A percentile compares a stretch with the other conserved stretches of the same genome.
Conservation (phyloP, 2,888 invertebrate genomes). For the Sminthurides aquaticus region DNA sequence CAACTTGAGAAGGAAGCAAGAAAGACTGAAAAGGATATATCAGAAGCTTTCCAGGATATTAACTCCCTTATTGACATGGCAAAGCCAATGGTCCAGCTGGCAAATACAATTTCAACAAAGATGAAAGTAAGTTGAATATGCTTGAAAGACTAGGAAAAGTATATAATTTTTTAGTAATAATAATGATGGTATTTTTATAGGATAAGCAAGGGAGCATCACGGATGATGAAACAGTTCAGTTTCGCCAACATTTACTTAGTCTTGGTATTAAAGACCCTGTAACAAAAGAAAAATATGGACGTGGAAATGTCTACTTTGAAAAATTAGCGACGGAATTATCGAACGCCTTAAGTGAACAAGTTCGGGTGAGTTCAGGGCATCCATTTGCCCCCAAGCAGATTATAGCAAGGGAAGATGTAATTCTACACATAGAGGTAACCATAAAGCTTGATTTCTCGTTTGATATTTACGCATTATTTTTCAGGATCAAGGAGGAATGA, state of each 20-base stretch:
- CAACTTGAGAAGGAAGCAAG: constrained; percentile 82
- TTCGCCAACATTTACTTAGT: constrained; percentile 92
- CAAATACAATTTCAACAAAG: constrained; percentile 84
- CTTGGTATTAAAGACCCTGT: constrained; percentile 97
- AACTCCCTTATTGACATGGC: constrained; percentile 90
- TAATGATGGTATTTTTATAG: constrained; percentile 47
- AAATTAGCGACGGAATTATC: constrained; percentile 79
- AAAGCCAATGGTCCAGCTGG: constrained; percentile 91
- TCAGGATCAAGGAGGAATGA: constrained; percentile 70
- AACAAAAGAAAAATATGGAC: constrained; percentile 80
- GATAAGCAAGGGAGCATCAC: constrained; percentile 91
- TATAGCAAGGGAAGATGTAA: neutral
- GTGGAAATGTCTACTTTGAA: constrained; percentile 73
- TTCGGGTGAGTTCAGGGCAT: constrained; percentile 61
- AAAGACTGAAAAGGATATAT: constrained; percentile 84
- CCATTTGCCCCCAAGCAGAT: no score
- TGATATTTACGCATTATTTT: neutral
- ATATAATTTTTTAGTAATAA: constrained; percentile 1
- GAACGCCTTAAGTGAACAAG: constrained; percentile 68
- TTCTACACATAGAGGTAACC: no score
- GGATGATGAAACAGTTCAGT: constrained; percentile 92
- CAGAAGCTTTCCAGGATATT: constrained; percentile 89
- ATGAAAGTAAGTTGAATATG: constrained; percentile 60
- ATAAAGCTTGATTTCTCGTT: no score
- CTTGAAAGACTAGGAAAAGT: no score